These are phyloP conservation scores for Drosophila cognata DNA, from an alignment of 2,888 invertebrate species.

Conservation along the genomic window DNA sequence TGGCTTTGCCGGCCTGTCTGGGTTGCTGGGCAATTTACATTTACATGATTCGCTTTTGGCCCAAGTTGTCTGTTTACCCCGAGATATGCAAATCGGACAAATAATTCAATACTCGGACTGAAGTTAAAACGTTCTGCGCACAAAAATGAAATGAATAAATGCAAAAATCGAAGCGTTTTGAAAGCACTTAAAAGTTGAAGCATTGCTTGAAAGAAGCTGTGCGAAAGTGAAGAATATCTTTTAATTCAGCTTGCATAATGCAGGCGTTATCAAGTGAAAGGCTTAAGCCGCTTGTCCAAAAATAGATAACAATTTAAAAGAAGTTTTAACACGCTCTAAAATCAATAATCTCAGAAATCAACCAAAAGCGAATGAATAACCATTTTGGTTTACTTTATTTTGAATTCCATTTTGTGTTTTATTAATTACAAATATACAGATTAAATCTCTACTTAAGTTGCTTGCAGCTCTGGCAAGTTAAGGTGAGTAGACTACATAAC, in stretches of 20 bases:
- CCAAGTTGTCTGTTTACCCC: slow-evolving; percentile 39
- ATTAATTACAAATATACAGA: background rate
- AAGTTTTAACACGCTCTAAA: background rate
- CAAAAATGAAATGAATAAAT: background rate
- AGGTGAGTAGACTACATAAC: background rate
- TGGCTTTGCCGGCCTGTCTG: background rate
- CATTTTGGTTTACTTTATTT: background rate
- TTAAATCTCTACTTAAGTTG: background rate
- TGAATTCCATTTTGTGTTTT: too few relatives aligned
- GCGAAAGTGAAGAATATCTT: background rate
- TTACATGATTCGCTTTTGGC: slow-evolving; percentile 42
- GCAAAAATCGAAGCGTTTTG: background rate
- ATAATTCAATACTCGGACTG: slow-evolving; percentile 1
- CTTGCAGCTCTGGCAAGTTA: background rate
- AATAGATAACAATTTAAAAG: background rate
- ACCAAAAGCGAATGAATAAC: background rate
- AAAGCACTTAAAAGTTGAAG: background rate
- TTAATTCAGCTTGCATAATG: background rate
- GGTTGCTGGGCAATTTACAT: slow-evolving; percentile 27
- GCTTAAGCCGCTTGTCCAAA: background rate
- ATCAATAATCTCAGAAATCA: background rate
- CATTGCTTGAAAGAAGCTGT: background rate
- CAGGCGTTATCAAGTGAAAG: background rate
- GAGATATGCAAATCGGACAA: slow-evolving; percentile 25
- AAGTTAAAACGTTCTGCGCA: background rate